Evolutionary conservation across 2,888 invertebrate genomes (phyloP), one percentile per base, ranked within the genome.

Genomic region (Ceratothoa steindachneri): DNA sequence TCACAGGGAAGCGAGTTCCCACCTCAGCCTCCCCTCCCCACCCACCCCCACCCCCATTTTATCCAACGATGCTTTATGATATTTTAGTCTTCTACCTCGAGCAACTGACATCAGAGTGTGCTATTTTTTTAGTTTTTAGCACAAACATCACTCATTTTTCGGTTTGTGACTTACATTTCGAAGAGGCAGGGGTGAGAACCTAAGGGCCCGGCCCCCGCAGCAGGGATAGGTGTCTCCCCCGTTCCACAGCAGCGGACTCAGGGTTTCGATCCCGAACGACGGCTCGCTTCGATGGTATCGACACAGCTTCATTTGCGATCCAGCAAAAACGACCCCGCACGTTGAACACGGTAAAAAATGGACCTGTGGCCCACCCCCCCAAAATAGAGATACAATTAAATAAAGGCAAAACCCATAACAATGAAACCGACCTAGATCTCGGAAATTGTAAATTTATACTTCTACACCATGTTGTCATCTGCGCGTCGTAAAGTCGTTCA

Each of bases 141-240:
- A n/a, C n/a, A n/a, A n/a, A n/a, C n/a, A n/a, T n/a, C n/a, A n/a
- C n/a, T n/a, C n/a, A n/a, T n/a, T n/a, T n/a, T n/a, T n/a, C n/a
- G n/a, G n/a, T n/a, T n/a, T n/a, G 5, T 9, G 15, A 41, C 79
- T 67, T 24, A 79, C 79, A 66, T 79, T 79, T 30, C 79, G 74
- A 30, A 77, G 88, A 15, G 88, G 87, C 76, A 92, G 82, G 28
- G 90, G 87, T 84, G 93, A 91, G 85, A 92, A 93, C 81, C 90
- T 87, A 83, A 93, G 92, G 0, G 93, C 91, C 80, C 91, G 88
- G 85, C 92, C 91, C 29, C 93, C 93, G 85, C 96, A 96, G 85
- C 96, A 96, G 0, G 93, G 91, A 85, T 90, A 92, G 71, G 85
- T 84, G 2, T 87, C 87, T 72, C 82, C 80, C 5, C 81, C 81